Evolutionary conservation across 2,888 invertebrate genomes (phyloP), one percentile per base, ranked within the genome.

Genomic region (Capitulum mitella): DNA sequence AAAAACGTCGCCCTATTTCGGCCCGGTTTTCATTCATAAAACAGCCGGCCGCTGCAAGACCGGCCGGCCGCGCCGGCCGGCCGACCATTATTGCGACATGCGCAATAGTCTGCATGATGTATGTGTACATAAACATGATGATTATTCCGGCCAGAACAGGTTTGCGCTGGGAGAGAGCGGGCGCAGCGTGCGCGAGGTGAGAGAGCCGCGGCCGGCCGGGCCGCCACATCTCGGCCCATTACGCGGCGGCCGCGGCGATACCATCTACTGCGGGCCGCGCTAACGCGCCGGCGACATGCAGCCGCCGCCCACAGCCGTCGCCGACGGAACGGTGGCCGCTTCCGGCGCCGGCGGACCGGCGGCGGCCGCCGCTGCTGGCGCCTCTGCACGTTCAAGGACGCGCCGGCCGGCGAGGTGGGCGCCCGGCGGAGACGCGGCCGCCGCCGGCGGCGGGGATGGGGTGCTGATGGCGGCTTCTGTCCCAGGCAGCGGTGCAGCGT

Each of bases 91-190:
- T 70, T 70, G 10, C 70, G 70, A 70, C 70, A 37, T 16, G 34
- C 3, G 37, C 70, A 70, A 70, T 70, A 14, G 70, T 70, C 26
- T 70, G 70, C 70, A 70, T 70, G 70, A 70, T 70, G 70, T 37
- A 70, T 70, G 37, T 70, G 70, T 70, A 32, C 70, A 70, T 70
- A 70, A 70, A 70, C 70, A 70, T 37, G 70, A 70, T 70, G 70
- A 70, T 70, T 70, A 70, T 3, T 5, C 34, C 22, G 70, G 37
- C 19, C 26, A 37, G 70, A 70, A 22, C 70, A 8, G 22, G 37
- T 37, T 37, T 19, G 37, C 22, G 70, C 70, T 29, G 58, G 12
- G 58, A 22, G 58, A 58, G 58, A 58, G 58, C n/a, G 58, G 58
- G 22, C n/a, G 22, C 19, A 51, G 51, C 61, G 61, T n/a, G 32